A percentile compares a stretch with the other conserved stretches of the same genome.
phyloP scores from a whole-genome alignment of 35 echinoderm and acorn worm genomes.

The Ophioderma brevispina region DNA sequence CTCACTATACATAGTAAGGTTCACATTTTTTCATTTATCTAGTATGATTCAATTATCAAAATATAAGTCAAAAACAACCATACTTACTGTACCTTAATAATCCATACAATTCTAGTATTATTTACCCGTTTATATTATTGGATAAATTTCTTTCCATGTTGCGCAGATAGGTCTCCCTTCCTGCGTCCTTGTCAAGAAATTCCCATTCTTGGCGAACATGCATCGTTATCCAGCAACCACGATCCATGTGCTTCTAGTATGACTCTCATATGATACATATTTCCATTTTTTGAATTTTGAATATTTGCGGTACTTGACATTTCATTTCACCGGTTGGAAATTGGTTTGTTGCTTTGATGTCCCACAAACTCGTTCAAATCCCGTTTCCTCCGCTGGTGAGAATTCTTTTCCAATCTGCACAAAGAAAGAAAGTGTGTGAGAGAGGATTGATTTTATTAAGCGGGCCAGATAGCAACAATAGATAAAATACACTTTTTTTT shows the following conservation, averaged over 20 bases:
- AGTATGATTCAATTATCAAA: too few relatives aligned
- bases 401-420: neutral
- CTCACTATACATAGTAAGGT: too few relatives aligned
- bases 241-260: neutral
- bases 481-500: too few relatives aligned
- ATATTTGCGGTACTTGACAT: neutral
- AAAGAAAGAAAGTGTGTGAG: neutral
- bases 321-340: neutral
- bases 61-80: too few relatives aligned
- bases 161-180: neutral
- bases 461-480: too few relatives aligned
- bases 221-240: neutral
- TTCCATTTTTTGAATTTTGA: neutral
- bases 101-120: too few relatives aligned
- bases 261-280: neutral
- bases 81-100: too few relatives aligned
- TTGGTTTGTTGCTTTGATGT: neutral
- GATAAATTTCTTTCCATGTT: conserved; percentile 1
- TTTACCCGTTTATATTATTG: neutral
- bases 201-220: neutral
- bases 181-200: neutral
- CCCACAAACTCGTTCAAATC: neutral
- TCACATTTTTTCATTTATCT: too few relatives aligned
- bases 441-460: too few relatives aligned
- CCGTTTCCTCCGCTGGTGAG: neutral